phyloP scores from a whole-genome alignment of 2,113 vertebrate genomes.

The Silurus glanis region DNA sequence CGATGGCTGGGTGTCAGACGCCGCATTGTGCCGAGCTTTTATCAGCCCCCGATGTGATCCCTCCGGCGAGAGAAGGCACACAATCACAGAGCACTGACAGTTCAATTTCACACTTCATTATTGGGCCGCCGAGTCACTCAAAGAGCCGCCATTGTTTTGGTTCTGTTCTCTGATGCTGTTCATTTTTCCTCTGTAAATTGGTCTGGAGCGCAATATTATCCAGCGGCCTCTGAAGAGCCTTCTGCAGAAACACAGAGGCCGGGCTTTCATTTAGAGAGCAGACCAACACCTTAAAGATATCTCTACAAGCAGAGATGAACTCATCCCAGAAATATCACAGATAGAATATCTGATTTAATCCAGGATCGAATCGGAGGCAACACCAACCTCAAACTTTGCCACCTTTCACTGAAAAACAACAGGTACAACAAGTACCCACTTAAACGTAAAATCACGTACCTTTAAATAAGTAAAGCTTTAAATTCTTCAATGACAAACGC shows the following conservation, averaged over 20 bases:
- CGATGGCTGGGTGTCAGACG: slow-evolving; percentile 49
- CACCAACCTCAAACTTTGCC: not conserved
- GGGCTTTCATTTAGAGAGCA: slow-evolving; percentile 30
- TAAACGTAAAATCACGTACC: not conserved
- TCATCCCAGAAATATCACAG: not conserved
- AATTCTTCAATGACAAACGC: not conserved
- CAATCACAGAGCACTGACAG: slow-evolving; percentile 60
- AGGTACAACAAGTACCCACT: not conserved
- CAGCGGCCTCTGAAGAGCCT: slow-evolving; percentile 43
- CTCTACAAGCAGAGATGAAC: not conserved
- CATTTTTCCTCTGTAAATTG: slow-evolving; percentile 56
- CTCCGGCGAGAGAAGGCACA: slow-evolving; percentile 53
- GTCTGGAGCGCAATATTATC: slow-evolving; percentile 53
- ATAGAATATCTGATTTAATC: slow-evolving; percentile 23
- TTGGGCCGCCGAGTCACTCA: slow-evolving; percentile 55
- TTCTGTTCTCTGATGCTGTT: slow-evolving; percentile 55
- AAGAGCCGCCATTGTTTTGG: slow-evolving; percentile 56
- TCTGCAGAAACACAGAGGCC: slow-evolving; percentile 38
- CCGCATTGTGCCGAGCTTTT: slow-evolving; percentile 49
- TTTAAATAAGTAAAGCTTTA: not conserved
- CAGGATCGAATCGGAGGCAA: not conserved
- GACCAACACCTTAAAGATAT: slow-evolving; percentile 11
- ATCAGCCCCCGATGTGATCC: slow-evolving; percentile 51
- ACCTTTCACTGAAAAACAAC: not conserved
- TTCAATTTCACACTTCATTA: slow-evolving; percentile 63